These are phyloP conservation scores for Apostichopus leukothele DNA, from an alignment of 53 echinoderm and acorn worm species.

Conservation along the genomic window DNA sequence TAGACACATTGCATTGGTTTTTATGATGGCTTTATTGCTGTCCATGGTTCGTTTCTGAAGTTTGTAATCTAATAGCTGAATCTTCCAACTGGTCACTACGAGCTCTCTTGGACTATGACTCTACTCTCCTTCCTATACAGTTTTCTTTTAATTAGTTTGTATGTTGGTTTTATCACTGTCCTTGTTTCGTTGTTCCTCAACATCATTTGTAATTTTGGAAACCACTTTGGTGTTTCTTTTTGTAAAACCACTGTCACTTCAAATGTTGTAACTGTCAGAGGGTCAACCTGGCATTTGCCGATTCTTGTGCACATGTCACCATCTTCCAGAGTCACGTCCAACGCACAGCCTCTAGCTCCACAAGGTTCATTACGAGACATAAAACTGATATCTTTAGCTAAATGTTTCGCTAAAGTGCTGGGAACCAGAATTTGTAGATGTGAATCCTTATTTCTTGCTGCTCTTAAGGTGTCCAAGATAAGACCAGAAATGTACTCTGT, in stretches of 20 bases:
- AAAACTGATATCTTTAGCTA: slow-evolving; percentile 73
- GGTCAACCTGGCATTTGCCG: slow-evolving; percentile 77
- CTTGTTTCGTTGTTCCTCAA: slow-evolving; percentile 66
- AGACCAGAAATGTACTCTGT: slow-evolving; percentile 67
- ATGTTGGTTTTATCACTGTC: slow-evolving; percentile 76
- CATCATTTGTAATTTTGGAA: slow-evolving; percentile 78
- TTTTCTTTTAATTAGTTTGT: slow-evolving; percentile 91
- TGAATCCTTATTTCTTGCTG: slow-evolving; percentile 59
- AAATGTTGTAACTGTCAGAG: slow-evolving; percentile 91
- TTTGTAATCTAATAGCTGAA: too few relatives aligned
- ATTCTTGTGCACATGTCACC: slow-evolving; percentile 71
- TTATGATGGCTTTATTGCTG: too few relatives aligned
- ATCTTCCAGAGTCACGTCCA: slow-evolving; percentile 81
- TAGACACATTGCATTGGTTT: too few relatives aligned
- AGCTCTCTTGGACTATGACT: slow-evolving; percentile 61
- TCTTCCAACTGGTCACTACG: slow-evolving; percentile 17
- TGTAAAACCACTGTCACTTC: slow-evolving; percentile 75
- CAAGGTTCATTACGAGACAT: slow-evolving; percentile 95
- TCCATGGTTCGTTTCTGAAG: too few relatives aligned
- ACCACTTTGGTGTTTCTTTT: slow-evolving; percentile 74
- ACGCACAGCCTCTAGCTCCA: slow-evolving; percentile 81
- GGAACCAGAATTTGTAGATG: slow-evolving; percentile 69
- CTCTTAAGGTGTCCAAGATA: slow-evolving; percentile 62
- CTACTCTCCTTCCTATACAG: slow-evolving; percentile 83
- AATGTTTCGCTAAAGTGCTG: slow-evolving; percentile 62